Evolutionary conservation across 1,140 invertebrate species (phyloP), one percentile per base, ranked within the genome.

Genomic region (honey bee (Apis mellifera)): DNA sequence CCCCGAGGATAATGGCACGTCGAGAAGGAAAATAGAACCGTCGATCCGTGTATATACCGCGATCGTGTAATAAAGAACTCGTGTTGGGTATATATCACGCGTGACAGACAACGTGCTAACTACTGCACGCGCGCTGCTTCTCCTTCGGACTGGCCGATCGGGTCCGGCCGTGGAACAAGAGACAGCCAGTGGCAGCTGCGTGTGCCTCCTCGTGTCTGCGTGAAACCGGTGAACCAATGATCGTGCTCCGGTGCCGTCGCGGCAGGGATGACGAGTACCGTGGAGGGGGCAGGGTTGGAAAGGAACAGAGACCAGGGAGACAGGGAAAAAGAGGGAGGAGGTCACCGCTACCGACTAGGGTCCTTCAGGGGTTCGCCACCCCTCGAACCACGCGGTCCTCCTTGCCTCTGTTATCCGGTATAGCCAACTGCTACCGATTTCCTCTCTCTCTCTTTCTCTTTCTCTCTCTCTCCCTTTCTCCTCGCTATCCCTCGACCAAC

Each of bases 181-280:
- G 86, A 81, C 72, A 88, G 83, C 84, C 75, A 81, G 79, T 82
- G 86, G 89, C 90, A 91, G 91, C 90, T 89, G 91, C 90, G 91
- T 90, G 88, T 82, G 87, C 85, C 84, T 87, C 85, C 88, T 88
- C 89, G 84, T 89, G 90, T 82, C 82, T 90, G 85, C 86, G 89
- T 89, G 86, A 84, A 90, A 88, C 89, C 88, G 90, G 91, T 89
- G 91, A 92, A 92, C 92, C 92, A 92, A 92, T 92, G 90, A 90
- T 91, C 89, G 92, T 89, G 84, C 84, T 86, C 84, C 83, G 55
- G 82, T 86, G 83, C 72, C 83, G 84, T 71, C 78, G 87, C 71
- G 85, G 90, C 86, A 90, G 84, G 84, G 87, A 88, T 86, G 86
- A 86, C 89, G 86, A 68, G 86, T 77, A 80, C 74, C 68, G 83